Conservation (phyloP, 1,140 invertebrate species). For the Bradynema listronoti region DNA sequence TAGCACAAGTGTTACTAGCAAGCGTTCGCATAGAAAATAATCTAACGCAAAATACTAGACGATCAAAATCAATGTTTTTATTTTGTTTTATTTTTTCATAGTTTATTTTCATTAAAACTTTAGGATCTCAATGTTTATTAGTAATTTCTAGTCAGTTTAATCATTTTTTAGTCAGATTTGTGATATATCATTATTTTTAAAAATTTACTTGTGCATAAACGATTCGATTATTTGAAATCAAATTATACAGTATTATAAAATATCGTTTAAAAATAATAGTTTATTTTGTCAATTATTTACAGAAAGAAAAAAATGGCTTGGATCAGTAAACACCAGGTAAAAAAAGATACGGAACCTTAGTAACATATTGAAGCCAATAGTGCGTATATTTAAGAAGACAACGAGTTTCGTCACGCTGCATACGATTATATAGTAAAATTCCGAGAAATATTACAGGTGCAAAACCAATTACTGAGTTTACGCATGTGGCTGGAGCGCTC, state of each 20-base stretch:
- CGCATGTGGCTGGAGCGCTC: slow-evolving; percentile 29
- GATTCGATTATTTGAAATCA: not conserved
- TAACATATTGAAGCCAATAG: slow-evolving; percentile 40
- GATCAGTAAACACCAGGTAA: slow-evolving; percentile 33
- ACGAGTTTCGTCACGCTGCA: slow-evolving; percentile 29
- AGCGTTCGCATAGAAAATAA: not conserved
- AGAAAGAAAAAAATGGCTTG: too few relatives aligned
- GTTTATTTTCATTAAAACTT: too few relatives aligned
- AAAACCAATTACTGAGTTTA: slow-evolving; percentile 5
- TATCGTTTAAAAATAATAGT: too few relatives aligned
- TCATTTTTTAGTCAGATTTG: too few relatives aligned
- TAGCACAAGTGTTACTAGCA: not conserved
- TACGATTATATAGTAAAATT: slow-evolving; percentile 17
- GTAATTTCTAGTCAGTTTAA: too few relatives aligned
- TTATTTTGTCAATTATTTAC: too few relatives aligned
- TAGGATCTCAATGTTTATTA: too few relatives aligned
- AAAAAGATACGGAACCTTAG: slow-evolving; percentile 34
- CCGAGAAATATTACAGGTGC: slow-evolving; percentile 27
- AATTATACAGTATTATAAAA: too few relatives aligned
- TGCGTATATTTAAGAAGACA: slow-evolving; percentile 34
- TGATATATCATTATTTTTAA: too few relatives aligned
- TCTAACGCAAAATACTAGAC: not conserved
- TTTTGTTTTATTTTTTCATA: not conserved
- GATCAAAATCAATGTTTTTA: not conserved
- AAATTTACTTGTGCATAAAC: not conserved